Base-by-base conservation (phyloP, 2,113 vertebrate species). In the Mesocricetus auratus region DNA sequence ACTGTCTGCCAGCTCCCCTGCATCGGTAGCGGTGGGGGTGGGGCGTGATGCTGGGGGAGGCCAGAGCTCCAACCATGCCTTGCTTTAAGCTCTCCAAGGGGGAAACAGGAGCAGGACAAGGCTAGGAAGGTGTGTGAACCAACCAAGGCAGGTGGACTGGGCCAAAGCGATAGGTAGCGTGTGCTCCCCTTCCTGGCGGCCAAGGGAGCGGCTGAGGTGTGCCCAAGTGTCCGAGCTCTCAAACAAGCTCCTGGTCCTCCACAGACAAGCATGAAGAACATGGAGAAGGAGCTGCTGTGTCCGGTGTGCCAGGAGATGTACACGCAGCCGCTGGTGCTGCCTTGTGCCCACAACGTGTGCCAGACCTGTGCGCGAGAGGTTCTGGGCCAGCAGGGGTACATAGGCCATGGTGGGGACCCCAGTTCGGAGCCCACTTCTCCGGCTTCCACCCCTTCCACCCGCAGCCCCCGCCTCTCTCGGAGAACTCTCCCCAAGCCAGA, bases 191-290 rank as follows among this genome's bases (percentile, higher is more conserved):
- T 62, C 42, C 69, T 26, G 53, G 73, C 77, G 68, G 31, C 90
- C 45, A 36, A 91, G 86, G 39, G 66, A 60, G 66, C 31, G 66
- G 85, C 60, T 53, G 68, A 94, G 86, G 62, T 19, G 47, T 16
- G 29, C 24, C 77, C 78, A 66, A 29, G 58, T 58, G 68, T 62
- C 62, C 89, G 50, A 58, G 74, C 93, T 91, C 95, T 96, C 90
- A 96, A 64, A 50, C 85, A 5, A 16, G 58, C 75, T 95, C 91
- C 93, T 73, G 86, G n/a, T 97, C 90, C 68, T 96, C 96, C 93
- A 24, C 98, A 99, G 99, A 99, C 99, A n/a, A 99, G 99, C 98
- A 99, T 99, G 99, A 99, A 99, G 99, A 99, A 99, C 91, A 99
- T 99, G 99, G 99, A 99, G 96, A 98, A 99, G 82, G 99, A 99